A percentile compares a stretch with the other conserved stretches of the same genome.
phyloP scores from a whole-genome alignment of 2,113 vertebrate species.

The Atlantisia rogersi region DNA sequence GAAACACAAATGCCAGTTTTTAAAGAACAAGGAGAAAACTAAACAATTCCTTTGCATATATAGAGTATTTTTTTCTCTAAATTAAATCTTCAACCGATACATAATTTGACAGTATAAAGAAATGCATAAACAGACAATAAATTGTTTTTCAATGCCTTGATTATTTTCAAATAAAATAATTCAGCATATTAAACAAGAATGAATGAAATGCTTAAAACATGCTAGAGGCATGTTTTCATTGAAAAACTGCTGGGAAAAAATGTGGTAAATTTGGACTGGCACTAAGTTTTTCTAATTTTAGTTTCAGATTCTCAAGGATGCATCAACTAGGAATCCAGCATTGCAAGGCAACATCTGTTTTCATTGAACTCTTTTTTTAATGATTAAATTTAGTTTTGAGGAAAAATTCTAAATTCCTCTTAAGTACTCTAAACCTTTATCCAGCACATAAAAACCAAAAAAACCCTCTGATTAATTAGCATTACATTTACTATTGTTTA shows the following conservation, averaged over 20 bases:
- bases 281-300: not conserved
- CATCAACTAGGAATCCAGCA: not conserved
- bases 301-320: not conserved
- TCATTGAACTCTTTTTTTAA: not conserved
- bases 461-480: not conserved
- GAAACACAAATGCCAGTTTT: not conserved
- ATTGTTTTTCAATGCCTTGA: not conserved
- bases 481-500: not conserved
- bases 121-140: not conserved
- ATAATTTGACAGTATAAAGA: not conserved
- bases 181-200: not conserved
- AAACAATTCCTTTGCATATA: not conserved
- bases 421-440: not conserved
- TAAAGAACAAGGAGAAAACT: not conserved
- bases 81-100: not conserved
- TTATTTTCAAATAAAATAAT: not conserved
- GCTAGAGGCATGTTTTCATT: not conserved
- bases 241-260: not conserved
- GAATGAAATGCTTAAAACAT: not conserved
- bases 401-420: not conserved
- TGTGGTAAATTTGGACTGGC: not conserved
- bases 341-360: not conserved
- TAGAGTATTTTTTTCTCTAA: not conserved
- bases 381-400: not conserved
- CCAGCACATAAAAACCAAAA: not conserved